Base-by-base conservation (phyloP, 2,113 vertebrate genomes). In the Platysternon megacephalum region DNA sequence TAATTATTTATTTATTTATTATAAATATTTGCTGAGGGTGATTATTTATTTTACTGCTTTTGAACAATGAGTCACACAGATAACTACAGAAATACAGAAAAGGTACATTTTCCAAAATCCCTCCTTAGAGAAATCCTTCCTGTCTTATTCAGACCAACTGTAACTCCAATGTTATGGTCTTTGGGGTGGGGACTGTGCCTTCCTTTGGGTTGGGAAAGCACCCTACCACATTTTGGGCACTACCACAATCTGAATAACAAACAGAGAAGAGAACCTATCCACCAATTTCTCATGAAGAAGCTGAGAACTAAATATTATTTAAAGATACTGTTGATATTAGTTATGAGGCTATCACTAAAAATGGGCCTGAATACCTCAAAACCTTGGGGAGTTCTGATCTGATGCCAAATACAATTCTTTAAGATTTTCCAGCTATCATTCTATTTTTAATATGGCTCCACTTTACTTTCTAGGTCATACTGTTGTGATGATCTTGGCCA, bases 401-500 rank as follows among this genome's bases (percentile, higher is more conserved):
- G 72, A 42, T 76, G 42, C 12, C 12, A 44, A 46, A 76, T 28
- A 51, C 10, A 83, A 61, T 5, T 83, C 79, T 16, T 11, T 91
- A 86, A 74, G 10, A 3, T 35, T 29, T 76, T 55, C 35, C 11
- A 17, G 14, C 51, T 84, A 26, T 39, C 52, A n/a, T 11, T 74
- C 13, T 21, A 8, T 14, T 86, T 74, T 88, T 53, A 2, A 86
- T 82, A 46, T 49, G 6, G 3, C 5, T 82, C 3, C 12, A 5
- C 10, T n/a, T 79, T 29, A 7, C 56, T 49, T 17, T 53, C 35
- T 1, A 0, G 1, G 1, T 42, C 53, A 29, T 19, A 39, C 58
- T 86, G 61, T 8, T 56, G 53, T 29, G 72, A 86, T 4, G 13
- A 11, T 53, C 10, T 26, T 9, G 24, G 7, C 58, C 8, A 46